Base-by-base conservation (phyloP, 2,113 vertebrate genomes). In the Erythrolamprus reginae region DNA sequence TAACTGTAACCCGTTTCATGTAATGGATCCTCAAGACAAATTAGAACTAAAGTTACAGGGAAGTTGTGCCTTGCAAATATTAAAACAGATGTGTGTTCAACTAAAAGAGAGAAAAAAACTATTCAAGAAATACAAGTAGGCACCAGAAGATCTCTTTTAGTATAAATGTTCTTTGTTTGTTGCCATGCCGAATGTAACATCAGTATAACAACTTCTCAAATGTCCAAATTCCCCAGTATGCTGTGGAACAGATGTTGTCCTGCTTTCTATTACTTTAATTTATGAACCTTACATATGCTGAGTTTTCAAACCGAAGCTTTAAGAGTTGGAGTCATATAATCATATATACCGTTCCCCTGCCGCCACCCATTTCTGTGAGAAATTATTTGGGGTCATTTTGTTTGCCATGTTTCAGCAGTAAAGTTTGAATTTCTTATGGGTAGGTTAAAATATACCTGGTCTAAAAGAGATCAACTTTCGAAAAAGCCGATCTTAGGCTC, bases 231-330 rank as follows among this genome's bases (percentile, higher is more conserved):
- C 91, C 55, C 93, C 92, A 83, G 52, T 90, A 84, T 83, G 91
- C 92, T 51, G 23, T n/a, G 56, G 92, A 96, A 94, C 96, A 96
- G 94, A 96, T 95, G 94, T 94, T 93, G 53, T 91, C 52, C 93
- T 91, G 95, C 47, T 94, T 95, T 95, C 93, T 95, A 88, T 95
- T 96, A 95, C 45, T 21, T 91, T 91, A 89, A 93, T 94, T 95
- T 95, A 95, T 92, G 90, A 94, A 91, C 92, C 91, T 94, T 90
- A 89, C 58, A 92, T 90, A 91, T 48, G 83, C 55, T 61, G 90
- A 94, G 88, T 95, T 91, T 90, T 50, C 87, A 93, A 93, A 93
- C 89, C 61, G 84, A 87, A 90, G 55, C 55, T 26, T 84, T 88
- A 90, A 89, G 92, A 89, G 91, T 87, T 82, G 91, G 24, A 84